A percentile compares a stretch with the other conserved stretches of the same genome.
phyloP scores from a whole-genome alignment of 2,113 vertebrate species.

The Anguilla japonica region DNA sequence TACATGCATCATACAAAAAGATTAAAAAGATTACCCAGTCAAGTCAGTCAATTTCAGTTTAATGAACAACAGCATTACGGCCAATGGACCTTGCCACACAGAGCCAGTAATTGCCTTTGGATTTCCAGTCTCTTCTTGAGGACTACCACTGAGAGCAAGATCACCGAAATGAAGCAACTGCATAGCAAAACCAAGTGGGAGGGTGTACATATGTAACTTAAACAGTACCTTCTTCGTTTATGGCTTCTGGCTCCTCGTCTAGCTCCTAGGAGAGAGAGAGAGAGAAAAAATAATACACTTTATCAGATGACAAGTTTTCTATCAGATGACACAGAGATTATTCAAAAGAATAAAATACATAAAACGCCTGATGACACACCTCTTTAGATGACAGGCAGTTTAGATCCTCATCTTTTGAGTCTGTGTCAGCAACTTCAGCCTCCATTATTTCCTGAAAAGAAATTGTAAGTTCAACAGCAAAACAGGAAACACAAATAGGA shows the following conservation, averaged over 20 bases:
- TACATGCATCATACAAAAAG: too few relatives aligned
- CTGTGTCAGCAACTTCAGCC: conserved; percentile 19
- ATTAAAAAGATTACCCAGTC: neutral
- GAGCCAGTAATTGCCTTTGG: conserved; percentile 73
- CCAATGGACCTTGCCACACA: conserved; percentile 55
- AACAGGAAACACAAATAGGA: neutral
- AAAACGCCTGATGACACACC: conserved; percentile 37
- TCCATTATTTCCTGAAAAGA: conserved; percentile 35
- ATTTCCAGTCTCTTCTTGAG: conserved; percentile 75
- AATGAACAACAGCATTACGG: conserved; percentile 11
- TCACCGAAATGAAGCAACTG: conserved; percentile 58
- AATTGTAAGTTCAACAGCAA: neutral
- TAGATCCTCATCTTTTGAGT: conserved; percentile 45
- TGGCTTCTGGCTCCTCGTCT: conserved; percentile 70
- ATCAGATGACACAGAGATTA: neutral
- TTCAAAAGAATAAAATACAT: conserved; percentile 28
- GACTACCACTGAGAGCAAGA: conserved; percentile 54
- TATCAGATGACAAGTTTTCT: neutral
- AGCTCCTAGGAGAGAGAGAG: conserved; percentile 31
- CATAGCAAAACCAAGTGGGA: conserved; percentile 47
- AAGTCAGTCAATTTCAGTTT: neutral
- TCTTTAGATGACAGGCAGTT: conserved; percentile 27
- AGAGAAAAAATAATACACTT: conserved; percentile 34
- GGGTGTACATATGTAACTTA: conserved; percentile 40
- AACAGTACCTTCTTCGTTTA: conserved; percentile 84